Evolutionary conservation across 1,140 invertebrate genomes (phyloP), one percentile per base, ranked within the genome.

Genomic region (Meloidogyne chitwoodi): DNA sequence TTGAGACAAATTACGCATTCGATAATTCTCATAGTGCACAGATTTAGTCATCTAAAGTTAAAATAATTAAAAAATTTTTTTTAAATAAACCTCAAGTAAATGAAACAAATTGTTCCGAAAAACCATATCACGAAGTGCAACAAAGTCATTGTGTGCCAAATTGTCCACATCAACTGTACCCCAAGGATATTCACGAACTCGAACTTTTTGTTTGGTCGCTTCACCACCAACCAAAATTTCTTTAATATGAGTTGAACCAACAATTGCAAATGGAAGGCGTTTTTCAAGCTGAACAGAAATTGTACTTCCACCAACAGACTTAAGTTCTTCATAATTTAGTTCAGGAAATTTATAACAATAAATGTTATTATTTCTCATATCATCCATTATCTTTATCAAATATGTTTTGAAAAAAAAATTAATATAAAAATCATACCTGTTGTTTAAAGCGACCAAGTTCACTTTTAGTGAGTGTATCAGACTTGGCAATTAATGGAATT

Each of bases 341-440:
- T 93, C 93, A 12, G 96, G 95, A 87, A 99, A 99, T 87, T 98
- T 94, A 89, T 99, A 99, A 80, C 99, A 95, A 89, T 96, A 96
- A 81, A 99, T 99, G 90, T 98, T 96, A 88, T 98, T 92, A 88
- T 95, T 93, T 63, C 92, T 92, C 84, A 99, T 95, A 90, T 99
- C 95, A 88, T 95, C 96, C 85, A 98, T 90, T 87, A 99, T 94
- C 92, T 93, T 10, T 16, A 34, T n/a, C n/a, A 24, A 14, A 77
- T 76, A 70, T 62, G 74, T 78, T 16, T 41, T 41, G 6, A 14
- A n/a, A n/a, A n/a, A n/a, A n/a, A n/a, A n/a, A 16, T 63, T 24
- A 19, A 74, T 63, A 27, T 24, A 16, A 38, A 44, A 74, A 72
- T 22, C 81, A 81, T 86, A 93, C 92, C 91, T 94, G 93, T 90